Evolutionary conservation across 2,888 invertebrate genomes (phyloP).

Genomic region (Gnatocerus cornutus): DNA sequence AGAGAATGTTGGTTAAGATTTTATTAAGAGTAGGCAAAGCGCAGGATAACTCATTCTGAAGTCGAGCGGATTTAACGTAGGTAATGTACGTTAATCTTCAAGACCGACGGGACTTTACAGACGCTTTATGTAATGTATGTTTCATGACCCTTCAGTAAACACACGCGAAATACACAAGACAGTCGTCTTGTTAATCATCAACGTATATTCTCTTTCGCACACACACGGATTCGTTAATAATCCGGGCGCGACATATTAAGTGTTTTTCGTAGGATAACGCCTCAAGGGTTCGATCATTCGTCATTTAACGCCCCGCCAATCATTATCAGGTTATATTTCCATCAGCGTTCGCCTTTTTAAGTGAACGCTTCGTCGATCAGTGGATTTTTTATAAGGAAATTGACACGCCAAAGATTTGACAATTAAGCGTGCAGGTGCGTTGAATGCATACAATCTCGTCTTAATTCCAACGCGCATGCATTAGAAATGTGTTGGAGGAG

Average conservation of each 20-base stretch:
- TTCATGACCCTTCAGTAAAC: conserved; percentile 46
- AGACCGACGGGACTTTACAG: conserved; percentile 46
- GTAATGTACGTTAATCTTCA: conserved; percentile 51
- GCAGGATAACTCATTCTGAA: conserved; percentile 48
- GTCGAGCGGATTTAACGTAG: conserved; percentile 49
- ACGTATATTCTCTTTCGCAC: conserved; percentile 11
- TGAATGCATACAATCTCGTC: no score
- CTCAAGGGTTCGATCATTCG: conserved; percentile 61
- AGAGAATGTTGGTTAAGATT: conserved; percentile 48
- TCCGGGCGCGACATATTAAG: conserved; percentile 33
- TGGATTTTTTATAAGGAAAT: no score
- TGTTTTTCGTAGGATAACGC: conserved; percentile 32
- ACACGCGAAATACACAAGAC: conserved; percentile 23
- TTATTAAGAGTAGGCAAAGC: conserved; percentile 49
- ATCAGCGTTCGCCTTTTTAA: conserved; percentile 57
- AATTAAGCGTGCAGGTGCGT: conserved; percentile 15
- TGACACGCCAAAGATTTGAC: conserved; percentile 48
- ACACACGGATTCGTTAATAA: conserved; percentile 12
- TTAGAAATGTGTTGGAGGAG: conserved; percentile 4
- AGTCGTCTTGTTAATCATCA: conserved; percentile 10
- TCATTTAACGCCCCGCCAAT: conserved; percentile 63
- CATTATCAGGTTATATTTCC: conserved; percentile 65
- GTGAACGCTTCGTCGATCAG: conserved; percentile 57
- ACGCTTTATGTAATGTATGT: conserved; percentile 50
- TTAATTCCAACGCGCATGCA: conserved; percentile 1